phyloP scores from a whole-genome alignment of 2,888 invertebrate species.

The Plutella xylostella region DNA sequence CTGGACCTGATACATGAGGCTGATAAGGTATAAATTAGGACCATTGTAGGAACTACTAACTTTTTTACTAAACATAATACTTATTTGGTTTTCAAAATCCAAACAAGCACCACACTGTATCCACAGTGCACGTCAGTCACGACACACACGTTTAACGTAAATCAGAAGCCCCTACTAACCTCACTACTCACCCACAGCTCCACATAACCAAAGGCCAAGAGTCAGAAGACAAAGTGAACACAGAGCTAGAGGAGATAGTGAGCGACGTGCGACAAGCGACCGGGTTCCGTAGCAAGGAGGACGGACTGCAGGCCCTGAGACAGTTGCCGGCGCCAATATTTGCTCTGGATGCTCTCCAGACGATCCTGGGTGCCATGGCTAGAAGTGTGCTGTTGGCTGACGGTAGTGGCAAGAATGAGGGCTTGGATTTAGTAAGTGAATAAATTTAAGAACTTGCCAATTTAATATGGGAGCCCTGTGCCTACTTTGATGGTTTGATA shows the following conservation, averaged over 20 bases:
- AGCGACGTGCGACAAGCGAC: conserved; percentile 17
- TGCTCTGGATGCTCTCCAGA: conserved; percentile 41
- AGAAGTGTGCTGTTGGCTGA: conserved; percentile 33
- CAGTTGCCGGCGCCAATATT: conserved; percentile 55
- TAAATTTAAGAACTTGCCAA: no score
- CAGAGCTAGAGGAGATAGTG: conserved; percentile 40
- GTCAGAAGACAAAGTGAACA: conserved; percentile 31
- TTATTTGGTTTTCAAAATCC: no score
- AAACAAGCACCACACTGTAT: no score
- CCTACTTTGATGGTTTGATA: background rate
- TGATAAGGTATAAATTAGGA: conserved; percentile 11
- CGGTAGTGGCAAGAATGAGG: conserved; percentile 26
- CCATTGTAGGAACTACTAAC: no score
- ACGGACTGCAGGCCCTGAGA: conserved; percentile 34
- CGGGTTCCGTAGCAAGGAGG: conserved; percentile 26
- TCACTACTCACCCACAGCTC: no score
- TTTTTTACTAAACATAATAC: no score
- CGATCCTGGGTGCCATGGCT: conserved; percentile 40
- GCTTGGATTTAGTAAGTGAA: conserved; percentile 37
- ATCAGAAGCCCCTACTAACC: no score
- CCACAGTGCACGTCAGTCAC: no score
- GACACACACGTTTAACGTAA: no score
- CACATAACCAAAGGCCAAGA: background rate
- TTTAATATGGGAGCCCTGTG: background rate
- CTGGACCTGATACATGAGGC: conserved; percentile 40